Base-by-base conservation (phyloP, 2,797 vertebrate genomes). In the Natrix natrix region DNA sequence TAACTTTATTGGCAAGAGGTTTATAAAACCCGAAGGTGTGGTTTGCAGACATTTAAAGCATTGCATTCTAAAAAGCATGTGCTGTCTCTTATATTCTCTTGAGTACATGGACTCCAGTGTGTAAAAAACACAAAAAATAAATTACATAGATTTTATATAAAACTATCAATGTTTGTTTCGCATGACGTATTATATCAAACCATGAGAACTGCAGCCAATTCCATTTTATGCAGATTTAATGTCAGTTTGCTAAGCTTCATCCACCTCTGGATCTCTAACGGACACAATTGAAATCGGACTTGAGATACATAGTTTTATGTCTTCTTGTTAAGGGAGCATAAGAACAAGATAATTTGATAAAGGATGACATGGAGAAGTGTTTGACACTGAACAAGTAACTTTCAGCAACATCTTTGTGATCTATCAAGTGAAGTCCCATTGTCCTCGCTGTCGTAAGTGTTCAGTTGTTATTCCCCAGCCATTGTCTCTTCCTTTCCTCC, bases 1-100 rank as follows among this genome's bases (percentile, higher is more conserved):
- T 54, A 57, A 56, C 78, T 90, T 37, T 60, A 63, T n/a, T 88
- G 86, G 61, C 59, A 8, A 88, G 89, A 63, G 22, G 32, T 55
- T 88, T 78, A 55, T n/a, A 93, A 93, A 93, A 87, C 63, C 86
- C 66, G 91, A 88, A 93, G 90, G 66, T 48, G 28, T 74, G 54
- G n/a, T 57, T 52, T 88, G 37, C 86, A 93, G 90, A 91, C 56
- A 22, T 83, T 91, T 32, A 22, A 61, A 87, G 86, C 43, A n/a
- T 66, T 88, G 92, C 87, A 91, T 93, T 57, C 56, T 88, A 91
- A 93, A 88, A 88, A 24, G 63, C 11, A 37, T 54, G 88, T 88
- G 14, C 54, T 61, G 56, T 61, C 56, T 57, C 66, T 55, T 22
- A 48, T 74, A 26, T 5, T 87, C 88, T 87, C 16, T 59, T 83